Percentiles rank a stretch among this genome's conserved stretches.
Conservation (phyloP, 1,140 invertebrate species). For the Cotesia chilonis region DNA sequence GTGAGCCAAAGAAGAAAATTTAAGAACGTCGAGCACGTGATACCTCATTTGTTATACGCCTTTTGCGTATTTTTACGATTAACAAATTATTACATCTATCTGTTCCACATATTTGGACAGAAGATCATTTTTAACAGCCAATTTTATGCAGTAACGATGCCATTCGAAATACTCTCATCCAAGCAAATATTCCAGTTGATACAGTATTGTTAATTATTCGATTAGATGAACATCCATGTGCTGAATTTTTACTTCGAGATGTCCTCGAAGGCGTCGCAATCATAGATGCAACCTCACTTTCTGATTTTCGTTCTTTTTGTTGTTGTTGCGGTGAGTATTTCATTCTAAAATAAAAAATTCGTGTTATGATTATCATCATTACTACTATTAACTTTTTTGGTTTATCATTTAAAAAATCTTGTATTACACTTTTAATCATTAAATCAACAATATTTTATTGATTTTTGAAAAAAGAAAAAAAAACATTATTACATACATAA, state of each 20-base stretch:
- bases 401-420: no score
- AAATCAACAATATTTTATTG: no score
- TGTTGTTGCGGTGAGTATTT: constrained; percentile 63
- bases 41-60: constrained; percentile 9
- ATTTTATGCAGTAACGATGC: constrained; percentile 59
- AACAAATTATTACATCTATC: constrained; percentile 27
- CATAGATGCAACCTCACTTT: constrained; percentile 56
- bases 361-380: neutral
- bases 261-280: constrained; percentile 47
- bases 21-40: constrained; percentile 7
- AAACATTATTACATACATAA: neutral
- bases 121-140: constrained; percentile 43
- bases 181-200: constrained; percentile 60
- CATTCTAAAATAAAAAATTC: constrained; percentile 49
- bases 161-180: constrained; percentile 62
- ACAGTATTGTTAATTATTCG: constrained; percentile 30
- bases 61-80: constrained; percentile 11
- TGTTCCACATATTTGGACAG: constrained; percentile 7
- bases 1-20: constrained; percentile 1
- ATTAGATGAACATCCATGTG: constrained; percentile 6
- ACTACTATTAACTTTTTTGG: no score
- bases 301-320: constrained; percentile 59
- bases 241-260: constrained; percentile 24
- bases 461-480: neutral
- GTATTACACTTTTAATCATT: no score